Conservation (phyloP, 2,797 vertebrate species). For the Lutjanus argentimaculatus region DNA sequence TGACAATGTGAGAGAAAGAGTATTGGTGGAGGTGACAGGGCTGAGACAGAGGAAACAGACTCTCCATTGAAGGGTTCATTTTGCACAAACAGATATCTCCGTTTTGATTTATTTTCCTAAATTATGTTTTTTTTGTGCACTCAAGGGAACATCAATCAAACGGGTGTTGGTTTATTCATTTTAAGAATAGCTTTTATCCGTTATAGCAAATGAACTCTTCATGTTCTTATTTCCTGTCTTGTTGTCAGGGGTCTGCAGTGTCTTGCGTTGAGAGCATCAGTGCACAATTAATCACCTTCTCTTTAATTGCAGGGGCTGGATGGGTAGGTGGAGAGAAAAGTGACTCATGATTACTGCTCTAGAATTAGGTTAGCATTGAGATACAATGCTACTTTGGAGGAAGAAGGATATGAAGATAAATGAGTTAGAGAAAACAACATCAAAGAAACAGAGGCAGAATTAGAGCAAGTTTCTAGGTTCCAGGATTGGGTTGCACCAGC, state of each 20-base stretch:
- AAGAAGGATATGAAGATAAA: neutral
- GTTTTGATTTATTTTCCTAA: constrained; percentile 3
- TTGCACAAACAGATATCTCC: neutral
- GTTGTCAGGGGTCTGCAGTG: constrained; percentile 7
- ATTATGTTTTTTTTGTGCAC: neutral
- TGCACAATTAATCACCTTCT: constrained; percentile 33
- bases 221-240: constrained; percentile 31
- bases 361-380: constrained; percentile 3
- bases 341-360: constrained; percentile 12
- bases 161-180: neutral
- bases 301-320: constrained; percentile 30
- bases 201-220: neutral
- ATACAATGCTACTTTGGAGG: neutral
- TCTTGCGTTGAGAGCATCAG: neutral
- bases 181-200: neutral
- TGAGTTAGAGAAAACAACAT: neutral
- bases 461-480: neutral
- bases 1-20: constrained; percentile 18
- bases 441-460: neutral
- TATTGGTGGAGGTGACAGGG: neutral
- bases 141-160: no score
- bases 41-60: neutral
- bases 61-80: neutral
- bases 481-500: neutral
- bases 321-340: neutral